These are phyloP conservation scores for Pollachius pollachius DNA, from an alignment of 2,113 vertebrate species.

Conservation along the genomic window DNA sequence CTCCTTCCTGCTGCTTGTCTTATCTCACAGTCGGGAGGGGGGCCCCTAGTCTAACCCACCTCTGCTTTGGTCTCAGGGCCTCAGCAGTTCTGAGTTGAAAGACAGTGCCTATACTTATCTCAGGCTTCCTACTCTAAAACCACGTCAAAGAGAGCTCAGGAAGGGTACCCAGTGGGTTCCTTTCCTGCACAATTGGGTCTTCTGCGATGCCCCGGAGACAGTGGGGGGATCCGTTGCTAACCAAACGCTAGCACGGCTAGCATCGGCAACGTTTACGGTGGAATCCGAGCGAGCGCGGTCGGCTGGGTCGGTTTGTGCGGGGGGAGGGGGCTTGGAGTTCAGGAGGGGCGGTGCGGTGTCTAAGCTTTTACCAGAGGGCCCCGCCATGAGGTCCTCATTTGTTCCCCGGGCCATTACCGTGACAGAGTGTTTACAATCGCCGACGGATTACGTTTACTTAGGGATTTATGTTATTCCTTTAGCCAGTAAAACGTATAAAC, in stretches of 20 bases:
- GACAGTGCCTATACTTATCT: background rate
- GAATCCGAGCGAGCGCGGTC: too few species aligned
- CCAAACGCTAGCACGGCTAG: too few species aligned
- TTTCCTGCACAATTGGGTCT: too few species aligned
- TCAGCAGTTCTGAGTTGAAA: conserved; percentile 17
- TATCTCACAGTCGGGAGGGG: conserved; percentile 46
- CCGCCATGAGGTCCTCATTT: conserved; percentile 71
- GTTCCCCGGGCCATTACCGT: conserved; percentile 69
- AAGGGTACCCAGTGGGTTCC: too few species aligned
- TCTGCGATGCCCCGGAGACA: too few species aligned
- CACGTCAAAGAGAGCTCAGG: too few species aligned
- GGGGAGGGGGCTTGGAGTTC: background rate
- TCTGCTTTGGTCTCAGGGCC: conserved; percentile 29
- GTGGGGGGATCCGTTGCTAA: too few species aligned
- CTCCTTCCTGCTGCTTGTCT: conserved; percentile 66
- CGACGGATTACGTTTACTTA: conserved; percentile 70
- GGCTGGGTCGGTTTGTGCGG: background rate
- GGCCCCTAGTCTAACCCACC: conserved; percentile 39
- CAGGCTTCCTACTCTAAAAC: background rate
- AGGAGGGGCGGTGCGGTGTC: background rate
- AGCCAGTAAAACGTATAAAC: conserved; percentile 56
- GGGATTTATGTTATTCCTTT: conserved; percentile 66
- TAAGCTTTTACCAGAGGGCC: conserved; percentile 54
- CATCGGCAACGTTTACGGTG: too few species aligned
- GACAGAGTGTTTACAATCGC: conserved; percentile 74